Conservation (phyloP, 1,140 invertebrate genomes). For the Drosophila repletoides region DNA sequence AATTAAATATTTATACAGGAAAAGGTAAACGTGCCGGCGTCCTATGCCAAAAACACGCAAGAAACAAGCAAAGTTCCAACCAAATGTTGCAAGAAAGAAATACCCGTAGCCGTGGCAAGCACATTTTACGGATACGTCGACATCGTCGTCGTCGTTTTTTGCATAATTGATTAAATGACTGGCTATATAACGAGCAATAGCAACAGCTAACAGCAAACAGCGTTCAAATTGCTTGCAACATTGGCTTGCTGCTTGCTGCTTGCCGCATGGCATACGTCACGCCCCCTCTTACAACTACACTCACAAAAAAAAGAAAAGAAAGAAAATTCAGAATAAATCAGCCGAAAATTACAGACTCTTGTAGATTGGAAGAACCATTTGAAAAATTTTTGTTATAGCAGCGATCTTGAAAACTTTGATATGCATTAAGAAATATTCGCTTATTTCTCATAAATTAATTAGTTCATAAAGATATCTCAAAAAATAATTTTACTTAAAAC, state of each 20-base stretch:
- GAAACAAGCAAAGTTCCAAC: constrained; percentile 26
- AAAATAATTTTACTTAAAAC: no score
- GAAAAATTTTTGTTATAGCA: no score
- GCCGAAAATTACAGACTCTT: no score
- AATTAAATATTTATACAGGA: constrained; percentile 77
- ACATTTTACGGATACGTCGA: constrained; percentile 75
- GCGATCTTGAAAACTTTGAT: no score
- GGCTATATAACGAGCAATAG: constrained; percentile 63
- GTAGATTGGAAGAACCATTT: no score
- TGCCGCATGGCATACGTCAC: constrained; percentile 13
- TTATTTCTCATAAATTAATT: no score
- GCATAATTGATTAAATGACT: constrained; percentile 79
- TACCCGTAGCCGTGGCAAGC: constrained; percentile 43
- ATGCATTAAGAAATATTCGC: no score
- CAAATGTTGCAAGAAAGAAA: constrained; percentile 6
- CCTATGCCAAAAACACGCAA: constrained; percentile 31
- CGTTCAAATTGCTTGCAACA: constrained; percentile 34
- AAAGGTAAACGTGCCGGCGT: constrained; percentile 71
- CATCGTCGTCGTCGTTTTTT: constrained; percentile 75
- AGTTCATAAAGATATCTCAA: no score
- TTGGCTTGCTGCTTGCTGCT: constrained; percentile 6
- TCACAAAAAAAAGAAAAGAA: neutral
- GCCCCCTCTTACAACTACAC: neutral
- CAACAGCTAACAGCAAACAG: no score
- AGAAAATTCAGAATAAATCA: no score